Evolutionary conservation across 2,113 vertebrate genomes (phyloP).

Genomic region (Maccullochella peelii): DNA sequence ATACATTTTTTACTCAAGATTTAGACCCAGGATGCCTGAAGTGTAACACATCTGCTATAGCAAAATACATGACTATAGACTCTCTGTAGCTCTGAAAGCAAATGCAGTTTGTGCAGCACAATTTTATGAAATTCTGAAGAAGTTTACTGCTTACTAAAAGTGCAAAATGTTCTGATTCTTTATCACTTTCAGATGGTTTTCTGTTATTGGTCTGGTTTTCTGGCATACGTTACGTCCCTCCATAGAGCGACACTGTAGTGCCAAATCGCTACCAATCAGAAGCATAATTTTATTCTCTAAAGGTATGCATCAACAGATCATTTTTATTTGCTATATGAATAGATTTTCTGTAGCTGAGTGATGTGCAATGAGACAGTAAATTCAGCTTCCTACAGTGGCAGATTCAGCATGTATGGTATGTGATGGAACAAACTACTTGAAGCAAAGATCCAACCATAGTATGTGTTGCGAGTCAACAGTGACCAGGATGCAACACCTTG

Average conservation of each 20-base stretch:
- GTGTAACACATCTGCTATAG: neutral
- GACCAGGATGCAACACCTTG: neutral
- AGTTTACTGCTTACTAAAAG: conserved; percentile 1
- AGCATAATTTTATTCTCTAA: neutral
- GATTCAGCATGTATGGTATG: neutral
- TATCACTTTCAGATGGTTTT: conserved; percentile 10
- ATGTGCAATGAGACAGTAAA: neutral
- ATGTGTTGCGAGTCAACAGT: neutral
- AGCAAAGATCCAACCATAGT: neutral
- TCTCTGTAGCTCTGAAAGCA: neutral
- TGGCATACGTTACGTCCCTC: neutral
- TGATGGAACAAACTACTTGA: neutral
- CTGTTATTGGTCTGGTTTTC: conserved; percentile 1
- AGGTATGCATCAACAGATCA: neutral
- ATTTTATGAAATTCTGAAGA: neutral
- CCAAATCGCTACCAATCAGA: conserved; percentile 1
- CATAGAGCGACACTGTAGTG: neutral
- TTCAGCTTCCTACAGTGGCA: neutral
- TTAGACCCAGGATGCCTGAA: neutral
- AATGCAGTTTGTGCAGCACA: neutral
- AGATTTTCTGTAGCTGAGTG: neutral
- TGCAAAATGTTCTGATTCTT: conserved; percentile 6
- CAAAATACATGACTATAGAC: neutral
- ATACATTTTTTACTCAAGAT: neutral
- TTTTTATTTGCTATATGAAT: neutral